Evolutionary conservation across 2,888 invertebrate species (phyloP).

Genomic region (Leucophora obtusa): DNA sequence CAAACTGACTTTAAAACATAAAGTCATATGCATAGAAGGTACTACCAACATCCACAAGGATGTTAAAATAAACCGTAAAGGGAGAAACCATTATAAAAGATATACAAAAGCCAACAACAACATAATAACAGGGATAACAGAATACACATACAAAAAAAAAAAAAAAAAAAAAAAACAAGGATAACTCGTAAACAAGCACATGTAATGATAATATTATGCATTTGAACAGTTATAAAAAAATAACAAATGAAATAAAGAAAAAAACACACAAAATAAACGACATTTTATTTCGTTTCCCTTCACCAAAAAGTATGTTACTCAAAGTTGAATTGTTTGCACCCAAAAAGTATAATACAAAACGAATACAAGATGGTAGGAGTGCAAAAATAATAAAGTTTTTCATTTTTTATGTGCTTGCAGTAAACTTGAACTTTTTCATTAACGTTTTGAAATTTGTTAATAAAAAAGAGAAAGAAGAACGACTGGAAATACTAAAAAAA

Average conservation of each 20-base stretch:
- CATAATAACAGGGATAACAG: slow-evolving; percentile 8
- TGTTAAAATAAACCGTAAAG: not conserved
- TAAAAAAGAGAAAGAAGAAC: not conserved
- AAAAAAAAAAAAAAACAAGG: slow-evolving; percentile 26
- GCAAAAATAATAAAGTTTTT: not conserved
- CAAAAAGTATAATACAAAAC: slow-evolving; percentile 21
- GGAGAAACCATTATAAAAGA: slow-evolving; percentile 30
- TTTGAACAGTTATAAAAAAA: not conserved
- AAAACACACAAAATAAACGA: slow-evolving; percentile 22
- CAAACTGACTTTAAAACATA: not conserved
- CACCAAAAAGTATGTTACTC: not conserved
- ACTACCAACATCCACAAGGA: not conserved
- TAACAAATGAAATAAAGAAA: not conserved
- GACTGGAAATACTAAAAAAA: not conserved
- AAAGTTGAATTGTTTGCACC: not conserved
- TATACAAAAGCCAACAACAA: slow-evolving; percentile 23
- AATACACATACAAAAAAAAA: slow-evolving; percentile 4
- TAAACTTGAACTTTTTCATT: slow-evolving; percentile 50
- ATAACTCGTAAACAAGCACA: slow-evolving; percentile 50
- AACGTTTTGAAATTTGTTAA: slow-evolving; percentile 15
- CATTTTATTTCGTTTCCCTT: not conserved
- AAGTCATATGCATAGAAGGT: not conserved
- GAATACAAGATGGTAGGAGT: not conserved
- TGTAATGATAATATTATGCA: slow-evolving; percentile 56
- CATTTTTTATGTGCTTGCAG: not conserved